Base-by-base conservation (phyloP, 2,888 invertebrate species). In the Pecten maximus region DNA sequence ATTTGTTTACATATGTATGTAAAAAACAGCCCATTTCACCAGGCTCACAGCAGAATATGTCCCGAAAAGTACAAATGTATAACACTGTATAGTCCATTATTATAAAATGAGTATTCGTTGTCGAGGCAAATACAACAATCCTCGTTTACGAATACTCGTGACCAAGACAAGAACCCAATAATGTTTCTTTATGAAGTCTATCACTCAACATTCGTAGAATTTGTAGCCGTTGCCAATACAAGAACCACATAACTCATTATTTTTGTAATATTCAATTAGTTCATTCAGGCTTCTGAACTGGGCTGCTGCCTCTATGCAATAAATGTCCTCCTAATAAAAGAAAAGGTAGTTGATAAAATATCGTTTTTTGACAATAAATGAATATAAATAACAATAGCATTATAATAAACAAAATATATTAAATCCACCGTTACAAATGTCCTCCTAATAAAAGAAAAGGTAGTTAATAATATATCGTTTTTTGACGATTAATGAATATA, bases 241-340 rank as follows among this genome's bases (percentile, higher is more conserved):
- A 10, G 35, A 74, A 28, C 74, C 74, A 6, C 74, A 74, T 74
- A 74, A 74, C 35, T 74, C 74, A 35, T 74, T 74, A 35, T 35
- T 28, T 74, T 74, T 74, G 74, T 74, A 74, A 74, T 74, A 74
- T 12, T 74, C 35, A 74, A 74, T 74, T 3, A 74, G 74, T 74
- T 35, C 28, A 23, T 28, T 6, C 1, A 74, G 74, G 10, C 35
- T 74, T 74, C 15, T 10, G 74, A 74, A 74, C 35, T 74, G 74
- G 19, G 28, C 74, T 35, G 74, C 35, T 16, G 28, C 12, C 74
- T 74, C 74, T 10, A 74, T 28, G 74, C 0, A 74, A 35, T 23
- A 74, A 74, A 74, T 35, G 15, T 74, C 74, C 28, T 10, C 74
- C 74, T 74, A 35, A 74, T 12, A 35, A 28, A 10, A 74, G 35